Evolutionary conservation across 2,113 vertebrate genomes (phyloP), one percentile per base, ranked within the genome.

Genomic region (Perca schrenkii): DNA sequence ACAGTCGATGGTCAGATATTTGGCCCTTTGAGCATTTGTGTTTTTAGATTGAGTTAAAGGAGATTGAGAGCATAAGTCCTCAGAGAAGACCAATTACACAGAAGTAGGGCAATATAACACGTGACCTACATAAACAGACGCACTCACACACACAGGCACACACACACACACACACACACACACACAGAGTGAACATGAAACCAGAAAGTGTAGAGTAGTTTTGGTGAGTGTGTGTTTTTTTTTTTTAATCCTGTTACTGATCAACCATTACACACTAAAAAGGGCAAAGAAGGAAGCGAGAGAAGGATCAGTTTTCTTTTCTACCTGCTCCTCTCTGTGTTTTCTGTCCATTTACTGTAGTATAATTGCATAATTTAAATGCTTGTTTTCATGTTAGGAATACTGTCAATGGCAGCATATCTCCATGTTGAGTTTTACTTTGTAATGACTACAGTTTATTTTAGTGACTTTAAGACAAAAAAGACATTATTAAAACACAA

Each of bases 181-280:
- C 60, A 67, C 31, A 19, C 8, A 8, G 36, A 67, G 43, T 56
- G 53, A 61, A 53, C 57, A 68, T 62, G 4, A 50, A 60, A 76
- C 58, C 70, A 77, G 71, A 76, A 80, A 74, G 71, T 79, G 68
- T 40, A 34, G 74, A 79, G 65, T 60, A 75, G 1, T 82, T 85
- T 73, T 58, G n/a, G 21, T 56, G 50, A 43, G 28, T 74, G 74
- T 72, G 28, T 57, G 67, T 58, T 25, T 25, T 46, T 34, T 60
- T 64, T 49, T 71, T 49, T 71, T 88, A 91, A 92, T 93, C 86
- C 86, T 87, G 66, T 91, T 89, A 88, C 34, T 79, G 76, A 85
- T 89, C 80, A 86, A 54, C 79, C 74, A 77, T 62, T 77, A 70
- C 79, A 61, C 74, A 72, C 64, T 70, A 84, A 78, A 58, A 67